These are phyloP conservation scores for Gobius niger DNA, from an alignment of 2,113 vertebrate genomes.

Conservation along the genomic window DNA sequence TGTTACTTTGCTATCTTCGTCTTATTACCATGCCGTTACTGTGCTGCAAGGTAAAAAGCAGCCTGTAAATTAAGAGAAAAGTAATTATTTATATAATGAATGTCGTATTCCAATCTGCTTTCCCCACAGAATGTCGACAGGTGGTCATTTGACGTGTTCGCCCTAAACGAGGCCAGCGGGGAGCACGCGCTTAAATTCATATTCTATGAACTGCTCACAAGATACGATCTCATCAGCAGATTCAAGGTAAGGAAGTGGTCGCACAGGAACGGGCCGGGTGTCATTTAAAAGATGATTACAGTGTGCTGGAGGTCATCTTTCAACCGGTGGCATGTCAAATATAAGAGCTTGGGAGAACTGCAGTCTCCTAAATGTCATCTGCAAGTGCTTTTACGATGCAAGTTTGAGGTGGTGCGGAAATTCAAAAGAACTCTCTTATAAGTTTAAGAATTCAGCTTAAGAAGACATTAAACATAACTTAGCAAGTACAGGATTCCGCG, in stretches of 20 bases:
- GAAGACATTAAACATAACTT: no score
- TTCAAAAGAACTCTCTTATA: no score
- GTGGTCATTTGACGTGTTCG: constrained; percentile 97
- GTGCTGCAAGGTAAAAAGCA: no score
- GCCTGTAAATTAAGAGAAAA: neutral
- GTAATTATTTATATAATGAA: neutral
- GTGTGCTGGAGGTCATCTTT: neutral
- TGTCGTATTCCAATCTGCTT: constrained; percentile 5
- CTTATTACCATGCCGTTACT: no score
- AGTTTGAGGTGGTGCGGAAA: no score
- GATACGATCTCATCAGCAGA: constrained; percentile 94
- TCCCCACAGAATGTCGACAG: constrained; percentile 88
- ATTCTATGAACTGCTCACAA: constrained; percentile 97
- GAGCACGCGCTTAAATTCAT: constrained; percentile 97
- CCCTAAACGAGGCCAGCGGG: constrained; percentile 91
- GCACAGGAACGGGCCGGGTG: neutral
- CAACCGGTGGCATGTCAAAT: no score
- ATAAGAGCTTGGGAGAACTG: no score
- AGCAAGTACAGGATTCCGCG: no score
- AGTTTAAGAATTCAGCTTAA: no score
- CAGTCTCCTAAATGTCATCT: no score
- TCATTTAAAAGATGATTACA: constrained; percentile 11
- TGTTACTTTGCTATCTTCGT: no score
- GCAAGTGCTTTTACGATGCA: no score
- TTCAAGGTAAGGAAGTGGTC: constrained; percentile 86